Evolutionary conservation across 2,888 invertebrate genomes (phyloP).

Genomic region (Galeopsomyia nigrocyanea): DNA sequence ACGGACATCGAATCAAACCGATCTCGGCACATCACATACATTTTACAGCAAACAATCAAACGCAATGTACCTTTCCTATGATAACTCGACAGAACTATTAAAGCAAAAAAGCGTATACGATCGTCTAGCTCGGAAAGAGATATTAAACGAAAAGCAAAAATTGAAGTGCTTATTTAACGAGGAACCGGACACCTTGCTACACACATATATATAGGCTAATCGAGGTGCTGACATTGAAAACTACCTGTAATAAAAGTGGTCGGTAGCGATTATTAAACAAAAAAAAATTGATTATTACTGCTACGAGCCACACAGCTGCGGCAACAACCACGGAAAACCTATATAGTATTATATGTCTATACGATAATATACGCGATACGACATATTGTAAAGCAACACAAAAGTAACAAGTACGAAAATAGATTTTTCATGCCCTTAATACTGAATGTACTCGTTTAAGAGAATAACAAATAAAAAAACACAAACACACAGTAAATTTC

Average conservation of each 20-base stretch:
- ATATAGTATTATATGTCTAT: conserved; percentile 45
- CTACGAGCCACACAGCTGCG: conserved; percentile 43
- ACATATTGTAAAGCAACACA: conserved; percentile 48
- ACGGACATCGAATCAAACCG: conserved; percentile 60
- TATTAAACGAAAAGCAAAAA: conserved; percentile 42
- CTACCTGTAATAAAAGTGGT: conserved; percentile 24
- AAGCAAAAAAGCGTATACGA: conserved; percentile 35
- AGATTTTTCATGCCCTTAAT: conserved; percentile 44
- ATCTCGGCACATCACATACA: conserved; percentile 58
- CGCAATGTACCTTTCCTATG: conserved; percentile 52
- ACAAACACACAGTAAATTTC: conserved; percentile 12
- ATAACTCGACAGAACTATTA: conserved; percentile 29
- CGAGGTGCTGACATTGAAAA: conserved; percentile 34
- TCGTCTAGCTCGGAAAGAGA: conserved; percentile 50
- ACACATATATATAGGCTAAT: conserved; percentile 44
- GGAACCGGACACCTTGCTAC: conserved; percentile 42
- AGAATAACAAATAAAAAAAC: conserved; percentile 29
- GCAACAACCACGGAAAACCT: conserved; percentile 42
- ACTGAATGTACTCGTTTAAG: conserved; percentile 46
- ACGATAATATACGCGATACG: conserved; percentile 38
- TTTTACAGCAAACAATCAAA: conserved; percentile 62
- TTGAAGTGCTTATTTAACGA: conserved; percentile 27
- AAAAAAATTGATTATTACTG: conserved; percentile 20
- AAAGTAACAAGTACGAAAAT: conserved; percentile 24
- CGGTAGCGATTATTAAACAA: conserved; percentile 24